phyloP scores from a whole-genome alignment of 2,797 vertebrate genomes.

The Meriones psammophilus region DNA sequence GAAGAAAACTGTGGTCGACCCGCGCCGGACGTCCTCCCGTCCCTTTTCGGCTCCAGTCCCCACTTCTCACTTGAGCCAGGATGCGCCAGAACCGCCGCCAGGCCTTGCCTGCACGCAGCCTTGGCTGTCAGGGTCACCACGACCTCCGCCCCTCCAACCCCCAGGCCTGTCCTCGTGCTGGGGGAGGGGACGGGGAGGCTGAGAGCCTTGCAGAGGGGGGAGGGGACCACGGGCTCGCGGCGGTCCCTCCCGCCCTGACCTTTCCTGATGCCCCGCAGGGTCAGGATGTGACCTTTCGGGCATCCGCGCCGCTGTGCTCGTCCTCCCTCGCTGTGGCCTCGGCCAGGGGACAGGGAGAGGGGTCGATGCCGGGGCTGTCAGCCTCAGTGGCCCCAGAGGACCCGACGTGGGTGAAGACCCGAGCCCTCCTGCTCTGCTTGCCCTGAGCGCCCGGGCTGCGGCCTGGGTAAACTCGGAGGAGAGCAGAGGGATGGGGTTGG shows the following conservation, averaged over 20 bases:
- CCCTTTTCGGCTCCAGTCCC: background rate
- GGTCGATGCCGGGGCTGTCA: background rate
- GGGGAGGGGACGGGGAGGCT: background rate
- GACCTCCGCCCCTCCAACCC: background rate
- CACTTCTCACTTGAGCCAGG: background rate
- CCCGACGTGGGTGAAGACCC: background rate
- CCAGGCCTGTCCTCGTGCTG: background rate
- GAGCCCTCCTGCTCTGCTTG: too few species aligned
- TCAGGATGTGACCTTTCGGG: conserved; percentile 72
- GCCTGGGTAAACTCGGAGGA: too few species aligned
- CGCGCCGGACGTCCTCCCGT: background rate
- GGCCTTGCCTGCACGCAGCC: background rate
- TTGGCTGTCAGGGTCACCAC: background rate
- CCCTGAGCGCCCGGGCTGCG: background rate
- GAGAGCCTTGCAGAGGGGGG: background rate
- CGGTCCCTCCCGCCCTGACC: conserved; percentile 74
- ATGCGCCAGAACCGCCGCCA: rapidly evolving
- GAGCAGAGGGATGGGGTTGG: too few species aligned
- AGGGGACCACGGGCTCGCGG: background rate
- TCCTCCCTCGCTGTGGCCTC: background rate
- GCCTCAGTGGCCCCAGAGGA: background rate
- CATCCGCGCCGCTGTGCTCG: background rate
- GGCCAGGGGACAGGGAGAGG: background rate
- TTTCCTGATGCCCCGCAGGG: conserved; percentile 57
- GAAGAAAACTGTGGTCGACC: background rate